Conservation (phyloP, 2,113 vertebrate species). For the Centropus unirufus region DNA sequence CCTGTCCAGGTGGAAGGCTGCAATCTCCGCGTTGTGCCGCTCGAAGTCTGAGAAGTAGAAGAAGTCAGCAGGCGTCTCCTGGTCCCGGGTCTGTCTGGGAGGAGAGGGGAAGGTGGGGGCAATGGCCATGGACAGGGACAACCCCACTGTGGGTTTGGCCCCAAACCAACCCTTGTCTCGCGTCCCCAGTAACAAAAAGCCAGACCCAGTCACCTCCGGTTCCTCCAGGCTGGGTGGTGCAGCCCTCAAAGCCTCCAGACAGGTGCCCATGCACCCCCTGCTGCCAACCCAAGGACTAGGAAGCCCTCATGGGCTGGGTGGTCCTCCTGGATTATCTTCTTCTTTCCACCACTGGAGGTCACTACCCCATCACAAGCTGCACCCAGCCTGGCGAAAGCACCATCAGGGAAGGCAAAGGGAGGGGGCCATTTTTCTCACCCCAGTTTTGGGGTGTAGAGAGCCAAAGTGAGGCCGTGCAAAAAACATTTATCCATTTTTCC, state of each 20-base stretch:
- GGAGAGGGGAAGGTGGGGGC: not conserved
- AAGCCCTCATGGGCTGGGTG: not conserved
- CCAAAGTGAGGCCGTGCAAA: rapidly evolving
- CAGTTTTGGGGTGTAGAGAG: not conserved
- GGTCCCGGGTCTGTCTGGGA: slow-evolving; percentile 81
- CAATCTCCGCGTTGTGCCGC: slow-evolving; percentile 86
- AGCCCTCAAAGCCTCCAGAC: not conserved
- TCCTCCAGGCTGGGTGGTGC: not conserved
- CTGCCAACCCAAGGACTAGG: not conserved
- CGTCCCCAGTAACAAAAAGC: not conserved
- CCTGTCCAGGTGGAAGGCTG: slow-evolving; percentile 88
- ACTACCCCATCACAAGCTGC: slow-evolving; percentile 28
- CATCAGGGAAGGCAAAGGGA: not conserved
- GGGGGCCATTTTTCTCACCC: too few relatives aligned
- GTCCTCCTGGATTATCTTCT: not conserved
- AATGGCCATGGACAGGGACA: not conserved
- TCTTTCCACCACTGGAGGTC: slow-evolving; percentile 64
- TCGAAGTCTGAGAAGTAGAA: slow-evolving; percentile 92
- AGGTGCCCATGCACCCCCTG: rapidly evolving
- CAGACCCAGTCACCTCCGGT: not conserved
- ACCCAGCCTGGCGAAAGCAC: not conserved
- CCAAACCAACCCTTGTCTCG: not conserved
- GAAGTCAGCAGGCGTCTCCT: slow-evolving; percentile 84
- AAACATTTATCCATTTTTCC: not conserved
- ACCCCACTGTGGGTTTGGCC: not conserved